Percentiles rank a stretch among this genome's conserved stretches.
phyloP scores from a whole-genome alignment of 2,888 invertebrate species.

The Andrena bucephala region DNA sequence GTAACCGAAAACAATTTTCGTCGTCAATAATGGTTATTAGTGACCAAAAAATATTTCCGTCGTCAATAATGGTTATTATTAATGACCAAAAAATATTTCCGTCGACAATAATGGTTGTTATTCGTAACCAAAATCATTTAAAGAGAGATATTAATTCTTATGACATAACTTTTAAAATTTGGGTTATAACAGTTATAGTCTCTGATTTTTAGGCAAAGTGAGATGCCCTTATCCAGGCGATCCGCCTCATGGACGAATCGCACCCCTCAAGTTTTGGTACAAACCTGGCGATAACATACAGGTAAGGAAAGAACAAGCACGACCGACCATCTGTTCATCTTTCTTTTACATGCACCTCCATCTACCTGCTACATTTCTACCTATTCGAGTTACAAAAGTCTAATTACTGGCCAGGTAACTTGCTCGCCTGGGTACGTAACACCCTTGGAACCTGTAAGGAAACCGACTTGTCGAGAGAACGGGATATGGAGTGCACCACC shows the following conservation, averaged over 20 bases:
- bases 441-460: constrained; percentile 86
- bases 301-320: constrained; percentile 42
- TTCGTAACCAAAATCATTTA: too few species aligned
- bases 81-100: too few species aligned
- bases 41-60: too few species aligned
- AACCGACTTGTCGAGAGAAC: constrained; percentile 88
- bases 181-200: too few species aligned
- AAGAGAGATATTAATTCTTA: too few species aligned
- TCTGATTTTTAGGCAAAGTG: constrained; percentile 87
- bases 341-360: too few species aligned
- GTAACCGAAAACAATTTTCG: too few species aligned
- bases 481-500: constrained; percentile 90
- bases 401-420: constrained; percentile 84
- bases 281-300: constrained; percentile 90
- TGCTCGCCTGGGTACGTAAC: constrained; percentile 89
- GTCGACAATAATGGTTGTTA: too few species aligned
- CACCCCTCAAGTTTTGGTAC: constrained; percentile 90
- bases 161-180: too few species aligned
- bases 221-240: constrained; percentile 91
- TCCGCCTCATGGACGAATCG: constrained; percentile 89
- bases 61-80: too few species aligned
- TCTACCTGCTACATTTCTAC: not conserved
- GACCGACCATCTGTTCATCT: too few species aligned
- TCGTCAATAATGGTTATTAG: too few species aligned
- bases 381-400: not conserved